Evolutionary conservation across 2,113 vertebrate genomes (phyloP).

Genomic region (Pandion haliaetus): DNA sequence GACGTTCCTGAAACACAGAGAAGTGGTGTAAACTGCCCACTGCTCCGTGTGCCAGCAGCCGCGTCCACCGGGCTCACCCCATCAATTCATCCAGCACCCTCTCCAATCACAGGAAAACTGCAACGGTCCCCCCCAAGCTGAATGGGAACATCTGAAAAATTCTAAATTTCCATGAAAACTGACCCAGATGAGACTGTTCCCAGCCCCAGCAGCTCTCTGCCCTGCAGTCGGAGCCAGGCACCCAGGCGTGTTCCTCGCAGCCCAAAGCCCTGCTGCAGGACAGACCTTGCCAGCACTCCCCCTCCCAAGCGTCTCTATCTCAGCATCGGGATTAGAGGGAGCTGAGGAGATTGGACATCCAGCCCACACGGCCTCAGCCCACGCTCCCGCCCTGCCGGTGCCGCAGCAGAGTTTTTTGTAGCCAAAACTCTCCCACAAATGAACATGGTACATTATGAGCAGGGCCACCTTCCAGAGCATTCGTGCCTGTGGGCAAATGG

Average conservation of each 20-base stretch:
- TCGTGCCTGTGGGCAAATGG: not conserved
- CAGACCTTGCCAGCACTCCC: not conserved
- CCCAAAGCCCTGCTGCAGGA: not conserved
- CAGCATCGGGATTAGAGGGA: not conserved
- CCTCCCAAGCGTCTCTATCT: not conserved
- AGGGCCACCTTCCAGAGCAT: not conserved
- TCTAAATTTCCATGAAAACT: not conserved
- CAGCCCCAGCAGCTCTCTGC: not conserved
- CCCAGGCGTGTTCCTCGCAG: not conserved
- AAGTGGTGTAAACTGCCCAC: not conserved
- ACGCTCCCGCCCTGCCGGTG: not conserved
- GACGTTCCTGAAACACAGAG: constrained; percentile 3
- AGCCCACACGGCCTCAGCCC: not conserved
- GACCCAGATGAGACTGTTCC: not conserved
- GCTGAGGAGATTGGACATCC: not conserved
- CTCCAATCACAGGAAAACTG: not conserved
- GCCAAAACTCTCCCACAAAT: not conserved
- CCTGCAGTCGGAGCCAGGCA: too few species aligned
- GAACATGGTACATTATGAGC: accelerated
- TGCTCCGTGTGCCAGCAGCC: not conserved
- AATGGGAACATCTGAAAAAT: not conserved
- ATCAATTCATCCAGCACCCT: not conserved
- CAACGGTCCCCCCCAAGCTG: not conserved
- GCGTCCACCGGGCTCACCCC: accelerated
- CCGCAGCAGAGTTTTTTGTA: not conserved